These are phyloP conservation scores for Drosophila suzukii DNA, from an alignment of 1,140 invertebrate species.

Conservation along the genomic window DNA sequence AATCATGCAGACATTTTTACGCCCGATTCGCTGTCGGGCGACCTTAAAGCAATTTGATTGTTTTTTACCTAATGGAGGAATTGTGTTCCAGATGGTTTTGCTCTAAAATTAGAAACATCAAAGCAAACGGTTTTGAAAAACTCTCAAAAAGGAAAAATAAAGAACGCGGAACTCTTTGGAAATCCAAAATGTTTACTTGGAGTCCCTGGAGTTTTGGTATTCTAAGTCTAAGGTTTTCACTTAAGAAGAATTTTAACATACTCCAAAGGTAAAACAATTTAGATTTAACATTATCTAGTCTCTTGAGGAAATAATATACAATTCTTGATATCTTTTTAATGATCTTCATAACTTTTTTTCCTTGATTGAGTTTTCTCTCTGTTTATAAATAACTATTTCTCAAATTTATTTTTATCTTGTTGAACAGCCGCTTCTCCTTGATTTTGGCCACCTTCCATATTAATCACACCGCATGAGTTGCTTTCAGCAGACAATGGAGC, in stretches of 20 bases:
- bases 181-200: background rate
- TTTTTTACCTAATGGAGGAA: constrained; percentile 40
- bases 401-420: constrained; percentile 22
- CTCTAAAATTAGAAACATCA: constrained; percentile 39
- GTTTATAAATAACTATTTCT: constrained; percentile 40
- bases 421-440: background rate
- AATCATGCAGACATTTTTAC: constrained; percentile 57
- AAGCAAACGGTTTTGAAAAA: constrained; percentile 28
- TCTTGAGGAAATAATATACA: too few species aligned
- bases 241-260: background rate
- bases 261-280: too few species aligned
- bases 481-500: constrained; percentile 74
- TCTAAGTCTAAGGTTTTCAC: background rate
- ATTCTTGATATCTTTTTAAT: background rate
- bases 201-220: constrained; percentile 4
- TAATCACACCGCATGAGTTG: constrained; percentile 75
- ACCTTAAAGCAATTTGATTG: constrained; percentile 25
- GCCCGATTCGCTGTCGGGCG: constrained; percentile 27
- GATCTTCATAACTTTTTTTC: background rate
- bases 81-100: constrained; percentile 32
- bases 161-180: constrained; percentile 2
- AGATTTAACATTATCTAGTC: too few species aligned
- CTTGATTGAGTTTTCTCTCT: constrained; percentile 64
- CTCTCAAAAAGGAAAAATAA: constrained; percentile 8
- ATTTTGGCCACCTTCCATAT: constrained; percentile 76